Percentiles rank a stretch among this genome's conserved stretches.
These are phyloP conservation scores for Corythornis cristatus DNA, from an alignment of 2,113 vertebrate genomes.

Conservation along the genomic window DNA sequence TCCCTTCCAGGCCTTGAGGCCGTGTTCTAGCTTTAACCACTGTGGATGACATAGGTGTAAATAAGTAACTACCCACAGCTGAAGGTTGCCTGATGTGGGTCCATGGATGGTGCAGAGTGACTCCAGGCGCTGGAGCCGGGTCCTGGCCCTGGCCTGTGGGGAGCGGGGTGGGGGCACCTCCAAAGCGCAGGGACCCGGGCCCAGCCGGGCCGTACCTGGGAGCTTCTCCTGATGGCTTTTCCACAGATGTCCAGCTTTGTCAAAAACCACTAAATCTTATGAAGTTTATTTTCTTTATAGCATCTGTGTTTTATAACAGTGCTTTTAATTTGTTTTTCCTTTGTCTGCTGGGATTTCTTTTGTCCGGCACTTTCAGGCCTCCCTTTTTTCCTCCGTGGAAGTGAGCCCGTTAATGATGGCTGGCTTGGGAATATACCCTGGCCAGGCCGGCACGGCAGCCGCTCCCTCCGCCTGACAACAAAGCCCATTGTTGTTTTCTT, in stretches of 20 bases:
- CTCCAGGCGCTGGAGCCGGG: neutral
- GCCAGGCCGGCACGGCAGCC: slow-evolving; percentile 68
- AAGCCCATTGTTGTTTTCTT: slow-evolving; percentile 77
- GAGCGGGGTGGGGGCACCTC: neutral
- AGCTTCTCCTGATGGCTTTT: slow-evolving; percentile 89
- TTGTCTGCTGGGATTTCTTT: slow-evolving; percentile 89
- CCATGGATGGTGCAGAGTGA: slow-evolving; percentile 54
- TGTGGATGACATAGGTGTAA: neutral
- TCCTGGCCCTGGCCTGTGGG: neutral
- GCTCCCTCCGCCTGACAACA: slow-evolving; percentile 61
- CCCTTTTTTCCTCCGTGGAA: slow-evolving; percentile 80
- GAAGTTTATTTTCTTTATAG: slow-evolving; percentile 96
- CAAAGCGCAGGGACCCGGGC: slow-evolving; percentile 20
- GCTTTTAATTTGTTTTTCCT: slow-evolving; percentile 97
- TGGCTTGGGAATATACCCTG: slow-evolving; percentile 79
- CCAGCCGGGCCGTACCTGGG: slow-evolving; percentile 75
- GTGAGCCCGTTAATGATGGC: slow-evolving; percentile 86
- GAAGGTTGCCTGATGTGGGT: slow-evolving; percentile 12
- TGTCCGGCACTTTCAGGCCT: slow-evolving; percentile 85
- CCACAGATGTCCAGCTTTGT: slow-evolving; percentile 88
- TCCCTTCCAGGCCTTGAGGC: neutral
- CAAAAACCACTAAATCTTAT: slow-evolving; percentile 89
- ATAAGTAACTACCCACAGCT: neutral
- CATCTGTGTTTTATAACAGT: slow-evolving; percentile 98
- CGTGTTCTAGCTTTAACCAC: neutral